Percentiles rank a stretch among this genome's conserved stretches.
Conservation (phyloP, 2,113 vertebrate species). For the Otis tarda region DNA sequence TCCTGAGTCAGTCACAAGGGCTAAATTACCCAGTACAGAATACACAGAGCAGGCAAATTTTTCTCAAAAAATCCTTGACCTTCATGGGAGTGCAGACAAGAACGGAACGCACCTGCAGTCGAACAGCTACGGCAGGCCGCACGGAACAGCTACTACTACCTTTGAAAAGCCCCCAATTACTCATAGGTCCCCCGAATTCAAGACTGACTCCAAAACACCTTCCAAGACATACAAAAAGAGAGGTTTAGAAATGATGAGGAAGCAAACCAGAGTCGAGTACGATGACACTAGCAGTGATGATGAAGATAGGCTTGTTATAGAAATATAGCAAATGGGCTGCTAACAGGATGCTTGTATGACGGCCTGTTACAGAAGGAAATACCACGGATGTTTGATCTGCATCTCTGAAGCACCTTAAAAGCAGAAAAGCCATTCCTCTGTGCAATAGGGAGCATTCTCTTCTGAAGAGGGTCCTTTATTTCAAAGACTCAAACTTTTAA, state of each 20-base stretch:
- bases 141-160: background rate
- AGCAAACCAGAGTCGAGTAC: slow-evolving; percentile 72
- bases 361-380: background rate
- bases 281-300: slow-evolving; percentile 80
- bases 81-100: background rate
- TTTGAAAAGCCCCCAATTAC: background rate
- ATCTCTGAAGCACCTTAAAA: background rate
- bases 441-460: background rate
- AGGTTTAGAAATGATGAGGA: slow-evolving; percentile 76
- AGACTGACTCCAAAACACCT: background rate
- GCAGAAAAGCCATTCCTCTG: slow-evolving; percentile 43
- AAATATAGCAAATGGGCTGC: slow-evolving; percentile 59
- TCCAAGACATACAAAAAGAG: slow-evolving; percentile 61
- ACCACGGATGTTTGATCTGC: background rate
- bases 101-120: background rate
- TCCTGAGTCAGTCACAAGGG: background rate
- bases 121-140: background rate
- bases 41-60: background rate
- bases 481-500: background rate
- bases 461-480: background rate
- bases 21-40: background rate
- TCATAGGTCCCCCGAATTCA: background rate
- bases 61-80: background rate
- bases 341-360: background rate
- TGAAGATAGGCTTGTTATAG: slow-evolving; percentile 80